Evolutionary conservation across 2,113 vertebrate genomes (phyloP), one percentile per base, ranked within the genome.

Genomic region (Hystrix cristata): DNA sequence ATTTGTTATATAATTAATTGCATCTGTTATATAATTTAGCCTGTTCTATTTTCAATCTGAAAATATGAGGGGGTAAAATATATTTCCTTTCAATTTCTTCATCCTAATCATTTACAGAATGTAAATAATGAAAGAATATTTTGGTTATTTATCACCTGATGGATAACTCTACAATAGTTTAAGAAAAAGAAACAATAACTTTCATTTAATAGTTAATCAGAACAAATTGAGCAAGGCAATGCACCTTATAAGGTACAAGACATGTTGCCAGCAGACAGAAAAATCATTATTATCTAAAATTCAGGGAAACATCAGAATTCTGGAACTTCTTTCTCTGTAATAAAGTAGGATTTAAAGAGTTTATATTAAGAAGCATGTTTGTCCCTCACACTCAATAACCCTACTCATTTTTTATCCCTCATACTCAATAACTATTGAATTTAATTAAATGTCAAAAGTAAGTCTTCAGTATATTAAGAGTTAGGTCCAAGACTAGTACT

Each of bases 361-460:
- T 86, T 95, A 59, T 94, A 95, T 97, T 95, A 94, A 94, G 89
- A 95, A 93, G 59, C 25, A 92, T 93, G 48, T 65, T 94, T 95
- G 97, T 81, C 46, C 76, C 46, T 92, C 62, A 81, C 48, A 85
- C 46, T 92, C 87, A 94, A 72, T 95, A 97, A 93, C 62, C 84
- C 95, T 80, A 95, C 65, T 92, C 81, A 88, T 60, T 89, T 97
- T 97, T 94, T 95, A 97, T 81, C 46, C 76, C 46, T 92, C 62
- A 81, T 38, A 85, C 46, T 92, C 87, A 94, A 72, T 95, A 97
- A 93, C 62, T 90, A 14, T 90, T 65, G 48, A 60, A 89, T 94
- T 95, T 97, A 97, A 97, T 97, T 96, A 95, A 97, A 95, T 95
- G 87, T 90, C 95, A 96, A 76, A 92, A 95, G 69, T 57, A 96